Base-by-base conservation (phyloP, 2,797 vertebrate genomes). In the Amphiprion clarkii region DNA sequence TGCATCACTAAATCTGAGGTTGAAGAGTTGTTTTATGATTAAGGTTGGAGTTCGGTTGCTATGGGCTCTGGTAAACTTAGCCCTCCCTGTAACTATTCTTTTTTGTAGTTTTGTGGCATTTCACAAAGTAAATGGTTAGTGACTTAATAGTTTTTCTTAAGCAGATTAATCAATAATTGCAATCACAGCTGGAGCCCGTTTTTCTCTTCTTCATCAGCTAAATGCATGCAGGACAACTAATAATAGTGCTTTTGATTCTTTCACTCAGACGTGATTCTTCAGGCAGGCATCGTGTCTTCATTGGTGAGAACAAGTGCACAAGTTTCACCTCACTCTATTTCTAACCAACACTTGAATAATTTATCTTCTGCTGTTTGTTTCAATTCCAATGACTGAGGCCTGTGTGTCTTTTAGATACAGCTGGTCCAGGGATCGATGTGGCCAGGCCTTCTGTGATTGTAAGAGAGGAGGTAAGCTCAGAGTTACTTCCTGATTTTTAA, bases 401-500 rank as follows among this genome's bases (percentile, higher is more conserved):
- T 13, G 3, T 64, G 12, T 63, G 6, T 54, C 23, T 84, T 80
- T 85, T 65, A 91, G 88, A 86, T 59, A 69, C 58, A 54, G 21
- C 39, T n/a, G 17, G 46, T 27, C 44, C 64, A 3, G 55, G 7
- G 13, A 71, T 14, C 13, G 75, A 77, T 59, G 40, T 11, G n/a
- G 6, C 14, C 1, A 60, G 61, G 31, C 66, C 67, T 3, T 85
- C 83, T 54, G 55, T 58, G 31, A 21, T 69, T 36, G 19, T 25
- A 13, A 81, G 21, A 86, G 73, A 86, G 0, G 66, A 78, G 71
- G 87, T 91, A 61, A 87, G 77, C 1, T 78, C 12, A 40, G 6
- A 19, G 5, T 19, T 17, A 14, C 16, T 46, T 7, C 4, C 44
- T 46, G 7, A 36, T 2, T 36, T 36, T 9, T 46, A 27, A 27